Percentiles rank a stretch among this genome's conserved stretches.
Evolutionary conservation across 2,888 invertebrate species (phyloP).

Genomic region (Cosmia pyralina): DNA sequence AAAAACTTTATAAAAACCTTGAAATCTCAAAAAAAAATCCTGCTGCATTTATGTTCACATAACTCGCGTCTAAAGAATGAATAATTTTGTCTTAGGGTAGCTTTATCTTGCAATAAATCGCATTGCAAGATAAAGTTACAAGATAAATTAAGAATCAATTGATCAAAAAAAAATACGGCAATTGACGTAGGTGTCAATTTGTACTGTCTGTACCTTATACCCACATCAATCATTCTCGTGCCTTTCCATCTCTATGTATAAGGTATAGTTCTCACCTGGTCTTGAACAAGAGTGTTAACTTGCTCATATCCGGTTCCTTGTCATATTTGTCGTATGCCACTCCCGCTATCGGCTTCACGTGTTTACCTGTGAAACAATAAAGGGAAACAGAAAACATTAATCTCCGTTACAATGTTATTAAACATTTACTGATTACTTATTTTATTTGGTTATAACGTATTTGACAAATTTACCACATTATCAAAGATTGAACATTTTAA

Average conservation of each 20-base stretch:
- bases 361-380: conserved; percentile 45
- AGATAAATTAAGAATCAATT: no score
- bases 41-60: no score
- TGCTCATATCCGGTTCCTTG: conserved; percentile 57
- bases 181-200: background rate
- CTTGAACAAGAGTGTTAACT: conserved; percentile 57
- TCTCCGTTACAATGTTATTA: background rate
- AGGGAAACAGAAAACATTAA: background rate
- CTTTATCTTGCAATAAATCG: background rate
- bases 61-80: background rate
- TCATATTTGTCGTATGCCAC: conserved; percentile 52
- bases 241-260: background rate
- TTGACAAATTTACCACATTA: no score
- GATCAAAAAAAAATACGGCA: no score
- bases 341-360: conserved; percentile 53
- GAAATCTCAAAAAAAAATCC: no score
- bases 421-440: background rate
- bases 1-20: no score
- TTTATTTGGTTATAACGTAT: no score
- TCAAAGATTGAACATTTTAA: no score
- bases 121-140: no score
- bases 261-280: conserved; percentile 44
- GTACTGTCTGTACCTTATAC: no score
- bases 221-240: no score
- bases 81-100: background rate